Percentiles rank a stretch among this genome's conserved stretches.
phyloP scores from a whole-genome alignment of 2,888 invertebrate species.

The Limnephilus marmoratus region DNA sequence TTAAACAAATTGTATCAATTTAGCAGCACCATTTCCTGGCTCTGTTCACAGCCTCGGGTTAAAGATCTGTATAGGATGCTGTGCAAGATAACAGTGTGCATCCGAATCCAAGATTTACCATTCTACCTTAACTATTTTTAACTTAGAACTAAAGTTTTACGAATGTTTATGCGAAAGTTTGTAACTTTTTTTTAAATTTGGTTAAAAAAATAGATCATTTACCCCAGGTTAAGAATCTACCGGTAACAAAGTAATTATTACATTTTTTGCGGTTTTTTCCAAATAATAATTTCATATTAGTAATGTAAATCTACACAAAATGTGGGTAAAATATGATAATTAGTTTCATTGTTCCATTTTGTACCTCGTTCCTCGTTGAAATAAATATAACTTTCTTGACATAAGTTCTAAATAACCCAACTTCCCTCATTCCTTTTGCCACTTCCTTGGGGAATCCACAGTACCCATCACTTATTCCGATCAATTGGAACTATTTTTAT shows the following conservation, averaged over 20 bases:
- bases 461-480: not conserved
- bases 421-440: too few relatives aligned
- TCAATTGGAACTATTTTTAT: not conserved
- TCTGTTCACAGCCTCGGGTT: not conserved
- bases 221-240: not conserved
- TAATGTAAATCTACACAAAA: too few relatives aligned
- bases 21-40: slow-evolving; percentile 48
- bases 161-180: not conserved
- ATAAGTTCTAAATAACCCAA: too few relatives aligned
- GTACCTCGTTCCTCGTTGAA: not conserved
- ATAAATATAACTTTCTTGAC: too few relatives aligned
- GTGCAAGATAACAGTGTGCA: not conserved
- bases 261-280: not conserved
- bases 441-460: not conserved
- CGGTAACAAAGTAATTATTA: too few relatives aligned
- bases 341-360: not conserved
- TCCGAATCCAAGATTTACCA: not conserved
- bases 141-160: too few relatives aligned
- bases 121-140: not conserved
- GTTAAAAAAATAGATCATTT: not conserved
- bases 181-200: not conserved
- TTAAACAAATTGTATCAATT: slow-evolving; percentile 57
- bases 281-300: not conserved
- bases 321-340: too few relatives aligned
- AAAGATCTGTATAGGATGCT: not conserved